These are phyloP conservation scores for Drosophila nr. medialis DNA, from an alignment of 2,888 invertebrate genomes.

Conservation along the genomic window DNA sequence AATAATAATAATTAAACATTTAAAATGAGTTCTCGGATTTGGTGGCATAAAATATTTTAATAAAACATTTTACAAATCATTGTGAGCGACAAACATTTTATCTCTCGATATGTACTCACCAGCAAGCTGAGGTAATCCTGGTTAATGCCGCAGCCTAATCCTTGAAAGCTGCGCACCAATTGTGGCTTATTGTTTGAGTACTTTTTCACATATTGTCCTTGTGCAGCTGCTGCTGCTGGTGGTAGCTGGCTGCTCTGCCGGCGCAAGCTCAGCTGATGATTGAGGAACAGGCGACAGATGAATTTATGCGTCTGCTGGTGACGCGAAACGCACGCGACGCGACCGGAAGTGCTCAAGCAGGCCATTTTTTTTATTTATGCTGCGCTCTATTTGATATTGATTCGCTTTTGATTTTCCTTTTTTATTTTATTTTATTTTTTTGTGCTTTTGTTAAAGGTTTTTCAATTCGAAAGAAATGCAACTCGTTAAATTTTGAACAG, in stretches of 20 bases:
- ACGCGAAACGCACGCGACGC: slow-evolving; percentile 78
- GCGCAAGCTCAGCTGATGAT: slow-evolving; percentile 50
- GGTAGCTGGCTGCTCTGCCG: slow-evolving; percentile 44
- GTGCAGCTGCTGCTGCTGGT: slow-evolving; percentile 5
- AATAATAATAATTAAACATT: not conserved
- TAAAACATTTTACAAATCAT: not conserved
- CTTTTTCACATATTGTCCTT: slow-evolving; percentile 20
- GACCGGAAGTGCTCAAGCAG: slow-evolving; percentile 83
- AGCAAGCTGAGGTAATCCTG: slow-evolving; percentile 72
- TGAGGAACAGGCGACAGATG: slow-evolving; percentile 77
- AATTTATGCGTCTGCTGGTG: slow-evolving; percentile 79
- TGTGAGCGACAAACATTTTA: not conserved
- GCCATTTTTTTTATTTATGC: slow-evolving; percentile 70
- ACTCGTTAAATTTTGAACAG: slow-evolving; percentile 26
- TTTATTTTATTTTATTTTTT: not conserved
- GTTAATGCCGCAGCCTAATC: slow-evolving; percentile 61
- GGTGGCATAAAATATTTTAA: not conserved
- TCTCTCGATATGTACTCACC: slow-evolving; percentile 65
- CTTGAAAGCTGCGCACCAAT: slow-evolving; percentile 70
- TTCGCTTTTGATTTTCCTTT: slow-evolving; percentile 1
- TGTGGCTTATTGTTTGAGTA: slow-evolving; percentile 29
- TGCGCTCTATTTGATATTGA: slow-evolving; percentile 22
- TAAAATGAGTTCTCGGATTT: not conserved
- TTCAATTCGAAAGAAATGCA: slow-evolving; percentile 12
- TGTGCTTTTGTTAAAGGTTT: not conserved